These are phyloP conservation scores for Phylloscopus collybita DNA, from an alignment of 2,797 vertebrate genomes.

Conservation along the genomic window DNA sequence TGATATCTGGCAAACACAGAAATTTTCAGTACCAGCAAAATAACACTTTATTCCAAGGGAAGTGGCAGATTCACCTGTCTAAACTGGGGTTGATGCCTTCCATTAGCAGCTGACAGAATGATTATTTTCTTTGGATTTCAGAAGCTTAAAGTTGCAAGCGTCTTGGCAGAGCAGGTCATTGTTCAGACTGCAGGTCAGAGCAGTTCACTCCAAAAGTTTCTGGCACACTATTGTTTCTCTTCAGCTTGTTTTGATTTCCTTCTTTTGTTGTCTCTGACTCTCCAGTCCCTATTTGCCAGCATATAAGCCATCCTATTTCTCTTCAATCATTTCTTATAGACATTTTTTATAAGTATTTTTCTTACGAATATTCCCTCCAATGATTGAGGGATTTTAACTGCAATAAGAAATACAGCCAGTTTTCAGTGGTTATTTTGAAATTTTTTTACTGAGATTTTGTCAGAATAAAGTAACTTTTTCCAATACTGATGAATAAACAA, in stretches of 20 bases:
- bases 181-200: background rate
- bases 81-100: background rate
- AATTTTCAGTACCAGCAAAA: background rate
- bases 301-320: background rate
- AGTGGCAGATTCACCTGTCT: background rate
- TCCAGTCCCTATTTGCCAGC: background rate
- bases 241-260: background rate
- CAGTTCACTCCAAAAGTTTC: background rate
- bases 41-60: background rate
- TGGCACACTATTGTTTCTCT: background rate
- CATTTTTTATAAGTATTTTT: background rate
- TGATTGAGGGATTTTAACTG: background rate
- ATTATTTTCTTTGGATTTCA: slow-evolving; percentile 10
- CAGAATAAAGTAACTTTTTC: background rate
- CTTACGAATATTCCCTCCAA: background rate
- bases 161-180: background rate
- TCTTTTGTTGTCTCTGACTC: background rate
- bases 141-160: background rate
- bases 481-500: background rate
- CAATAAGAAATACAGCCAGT: background rate
- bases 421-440: background rate
- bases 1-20: background rate
- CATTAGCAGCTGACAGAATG: background rate
- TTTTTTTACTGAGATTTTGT: background rate
- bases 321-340: background rate